Evolutionary conservation across 2,113 vertebrate genomes (phyloP), one percentile per base, ranked within the genome.

Genomic region (Syrrhaptes paradoxus): DNA sequence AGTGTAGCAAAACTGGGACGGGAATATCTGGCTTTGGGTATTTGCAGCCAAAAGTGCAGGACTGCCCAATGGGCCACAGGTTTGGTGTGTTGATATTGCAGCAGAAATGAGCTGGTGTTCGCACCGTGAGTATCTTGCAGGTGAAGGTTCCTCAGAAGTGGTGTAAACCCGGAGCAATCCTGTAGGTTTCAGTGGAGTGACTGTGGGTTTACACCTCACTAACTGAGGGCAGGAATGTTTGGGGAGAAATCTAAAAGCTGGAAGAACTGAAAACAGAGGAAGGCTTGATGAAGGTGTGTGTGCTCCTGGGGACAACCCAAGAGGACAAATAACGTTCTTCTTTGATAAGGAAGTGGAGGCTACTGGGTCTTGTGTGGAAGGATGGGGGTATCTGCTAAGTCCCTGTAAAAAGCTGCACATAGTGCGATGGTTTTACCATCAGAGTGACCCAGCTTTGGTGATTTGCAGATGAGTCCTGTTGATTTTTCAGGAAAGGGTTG

Each of bases 51-150:
- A 61, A 88, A 93, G 61, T 0, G 2, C 22, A 72, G 54, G n/a
- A 49, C 31, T 79, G 18, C 28, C 36, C 41, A n/a, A 12, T 0
- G 28, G 8, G 8, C 25, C 7, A 4, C 0, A 1, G 15, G 34
- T 59, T 43, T 46, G 36, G 16, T 36, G 32, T 2, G 0, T 7
- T 10, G 36, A 8, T 55, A 10, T 3, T 38, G 58, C 9, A 31
- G 54, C 17, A 65, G 68, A 65, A 86, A 25, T 9, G 19, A 59
- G n/a, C 11, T 55, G n/a, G 11, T 26, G 48, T 43, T 63, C 0
- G 0, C 34, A 8, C 28, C 18, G 38, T 11, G 10, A 66, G 13
- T 36, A 10, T 11, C 8, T 43, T 43, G 13, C 9, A 13, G 36
- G 26, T 38, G 22, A 13, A 71, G 36, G 16, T 28, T 75, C 32